phyloP scores from a whole-genome alignment of 37 sponge, comb jelly and placozoan genomes.

The Spongilla lacustris region DNA sequence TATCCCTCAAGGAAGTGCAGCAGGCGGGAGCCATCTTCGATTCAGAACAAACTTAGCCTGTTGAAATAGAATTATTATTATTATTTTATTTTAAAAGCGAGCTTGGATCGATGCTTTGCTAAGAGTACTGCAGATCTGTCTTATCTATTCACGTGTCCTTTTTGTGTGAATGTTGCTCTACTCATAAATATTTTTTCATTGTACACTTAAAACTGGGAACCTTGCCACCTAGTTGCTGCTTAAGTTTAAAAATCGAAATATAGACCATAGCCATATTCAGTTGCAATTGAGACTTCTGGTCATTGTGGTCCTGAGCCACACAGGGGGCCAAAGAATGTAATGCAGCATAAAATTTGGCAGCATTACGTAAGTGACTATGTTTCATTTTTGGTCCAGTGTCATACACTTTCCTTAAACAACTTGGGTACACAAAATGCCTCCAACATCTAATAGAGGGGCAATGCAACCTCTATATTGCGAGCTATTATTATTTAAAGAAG shows the following conservation, averaged over 20 bases:
- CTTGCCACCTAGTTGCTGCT: neutral
- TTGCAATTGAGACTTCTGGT: no score
- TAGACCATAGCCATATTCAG: no score
- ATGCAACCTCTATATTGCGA: no score
- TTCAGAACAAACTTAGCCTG: neutral
- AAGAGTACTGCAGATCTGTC: neutral
- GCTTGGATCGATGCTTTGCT: neutral
- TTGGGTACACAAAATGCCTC: no score
- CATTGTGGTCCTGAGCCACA: no score
- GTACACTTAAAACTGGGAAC: neutral
- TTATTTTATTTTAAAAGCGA: neutral
- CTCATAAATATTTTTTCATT: neutral
- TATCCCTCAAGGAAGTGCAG: neutral
- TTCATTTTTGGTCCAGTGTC: no score
- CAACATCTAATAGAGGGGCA: no score
- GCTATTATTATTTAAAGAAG: no score
- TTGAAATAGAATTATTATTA: neutral
- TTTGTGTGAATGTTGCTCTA: neutral
- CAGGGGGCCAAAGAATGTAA: no score
- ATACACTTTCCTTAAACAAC: no score
- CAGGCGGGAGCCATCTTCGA: neutral
- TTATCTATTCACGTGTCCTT: neutral
- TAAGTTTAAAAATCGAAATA: neutral
- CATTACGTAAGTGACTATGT: no score
- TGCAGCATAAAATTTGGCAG: no score